Conservation (phyloP, 2,113 vertebrate species). For the Lota lota region DNA sequence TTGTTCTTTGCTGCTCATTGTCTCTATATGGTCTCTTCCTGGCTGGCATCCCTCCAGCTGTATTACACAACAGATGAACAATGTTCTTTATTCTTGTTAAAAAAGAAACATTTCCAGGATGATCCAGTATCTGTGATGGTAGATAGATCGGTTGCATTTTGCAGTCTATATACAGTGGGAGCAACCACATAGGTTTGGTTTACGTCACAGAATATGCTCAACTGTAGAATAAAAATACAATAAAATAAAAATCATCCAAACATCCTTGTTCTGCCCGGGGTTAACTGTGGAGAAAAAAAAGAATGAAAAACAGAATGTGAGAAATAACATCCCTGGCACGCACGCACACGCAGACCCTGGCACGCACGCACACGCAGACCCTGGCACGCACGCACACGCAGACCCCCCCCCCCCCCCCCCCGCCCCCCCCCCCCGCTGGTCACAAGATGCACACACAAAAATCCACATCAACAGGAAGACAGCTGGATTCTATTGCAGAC, state of each 20-base stretch:
- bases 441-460: neutral
- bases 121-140: constrained; percentile 27
- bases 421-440: neutral
- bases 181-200: no score
- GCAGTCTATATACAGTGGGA: constrained; percentile 13
- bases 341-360: neutral
- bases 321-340: constrained; percentile 1
- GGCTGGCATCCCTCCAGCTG: constrained; percentile 12
- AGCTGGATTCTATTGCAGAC: neutral
- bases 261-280: constrained; percentile 39
- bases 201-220: constrained; percentile 15
- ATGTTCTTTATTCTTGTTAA: constrained; percentile 18
- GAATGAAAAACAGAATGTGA: constrained; percentile 21
- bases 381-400: no score
- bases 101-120: constrained; percentile 35
- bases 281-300: constrained; percentile 63
- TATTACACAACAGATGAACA: constrained; percentile 9
- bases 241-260: neutral
- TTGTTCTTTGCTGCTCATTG: neutral
- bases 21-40: constrained; percentile 6
- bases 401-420: no score
- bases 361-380: neutral
- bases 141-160: constrained; percentile 16
- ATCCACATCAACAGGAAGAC: neutral
- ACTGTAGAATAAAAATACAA: constrained; percentile 25